phyloP scores from a whole-genome alignment of 2,113 vertebrate species.

The Jaculus jaculus region DNA sequence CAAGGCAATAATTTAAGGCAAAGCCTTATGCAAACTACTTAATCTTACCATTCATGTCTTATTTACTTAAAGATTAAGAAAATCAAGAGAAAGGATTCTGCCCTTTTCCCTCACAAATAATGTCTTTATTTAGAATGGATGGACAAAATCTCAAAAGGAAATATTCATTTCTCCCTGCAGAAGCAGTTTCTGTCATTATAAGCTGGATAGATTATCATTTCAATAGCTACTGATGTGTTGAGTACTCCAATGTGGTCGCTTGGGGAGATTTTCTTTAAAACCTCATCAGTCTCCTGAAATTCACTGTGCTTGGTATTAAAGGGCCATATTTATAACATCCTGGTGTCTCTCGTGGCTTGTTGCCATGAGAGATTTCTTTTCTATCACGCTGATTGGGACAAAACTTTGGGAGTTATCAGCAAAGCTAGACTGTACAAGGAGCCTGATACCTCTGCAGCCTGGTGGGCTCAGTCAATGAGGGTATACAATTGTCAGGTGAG shows the following conservation, averaged over 20 bases:
- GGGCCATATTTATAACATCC: neutral
- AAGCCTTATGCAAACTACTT: neutral
- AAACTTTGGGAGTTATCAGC: neutral
- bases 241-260: neutral
- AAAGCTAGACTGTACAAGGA: neutral
- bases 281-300: neutral
- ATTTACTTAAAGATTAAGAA: constrained; percentile 26
- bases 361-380: neutral
- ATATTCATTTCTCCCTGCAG: neutral
- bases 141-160: constrained; percentile 11
- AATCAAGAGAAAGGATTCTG: neutral
- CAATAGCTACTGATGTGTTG: neutral
- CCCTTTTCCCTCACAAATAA: neutral
- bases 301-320: neutral
- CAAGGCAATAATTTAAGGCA: neutral
- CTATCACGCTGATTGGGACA: neutral
- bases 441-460: neutral
- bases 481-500: neutral
- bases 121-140: constrained; percentile 12
- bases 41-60: neutral
- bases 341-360: neutral
- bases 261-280: neutral
- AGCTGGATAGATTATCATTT: neutral
- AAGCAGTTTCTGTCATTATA: neutral
- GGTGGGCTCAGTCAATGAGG: neutral